Base-by-base conservation (phyloP, 2,797 vertebrate species). In the Pygocentrus nattereri region DNA sequence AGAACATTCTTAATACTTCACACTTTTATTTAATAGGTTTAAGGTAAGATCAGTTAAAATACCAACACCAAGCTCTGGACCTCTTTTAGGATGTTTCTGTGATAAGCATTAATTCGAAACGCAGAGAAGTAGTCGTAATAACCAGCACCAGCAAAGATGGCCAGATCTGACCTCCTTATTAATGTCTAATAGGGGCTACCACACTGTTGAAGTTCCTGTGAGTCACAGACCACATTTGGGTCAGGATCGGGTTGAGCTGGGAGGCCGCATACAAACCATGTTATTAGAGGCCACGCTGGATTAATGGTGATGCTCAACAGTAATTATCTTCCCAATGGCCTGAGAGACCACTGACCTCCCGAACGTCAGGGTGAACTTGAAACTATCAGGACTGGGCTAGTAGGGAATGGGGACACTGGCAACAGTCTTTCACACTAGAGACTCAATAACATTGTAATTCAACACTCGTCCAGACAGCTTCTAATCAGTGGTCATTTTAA, bases 291-390 rank as follows among this genome's bases (percentile, higher is more conserved):
- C 16, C 52, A 54, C 31, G 56, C 19, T 72, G 27, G 71, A 56
- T 74, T 68, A 81, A 59, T 47, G 72, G 12, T 7, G 12, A 49
- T 31, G 50, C 74, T 74, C 18, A 13, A 67, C 38, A 34, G 34
- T 64, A 67, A 74, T 67, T 44, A 74, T 74, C 71, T 74, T 74
- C 47, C 13, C 13, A 19, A 4, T 81, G 72, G 27, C 34, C 38
- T 58, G 79, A 75, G 71, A 74, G 44, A 81, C 71, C 4, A 21
- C 31, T 41, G 52, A 74, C n/a, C 52, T 69, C 69, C 1, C 69
- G 73, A 75, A 75, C 19, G 30, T 75, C 8, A 0, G 25, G 47
- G 38, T 59, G 41, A 49, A 30, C 25, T 58, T 47, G 38, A 81
- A 75, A 69, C 50, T n/a, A 25, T 54, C 4, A n/a, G 50, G 58